Evolutionary conservation across 2,113 vertebrate genomes (phyloP).

Genomic region (Paradisaea rubra): DNA sequence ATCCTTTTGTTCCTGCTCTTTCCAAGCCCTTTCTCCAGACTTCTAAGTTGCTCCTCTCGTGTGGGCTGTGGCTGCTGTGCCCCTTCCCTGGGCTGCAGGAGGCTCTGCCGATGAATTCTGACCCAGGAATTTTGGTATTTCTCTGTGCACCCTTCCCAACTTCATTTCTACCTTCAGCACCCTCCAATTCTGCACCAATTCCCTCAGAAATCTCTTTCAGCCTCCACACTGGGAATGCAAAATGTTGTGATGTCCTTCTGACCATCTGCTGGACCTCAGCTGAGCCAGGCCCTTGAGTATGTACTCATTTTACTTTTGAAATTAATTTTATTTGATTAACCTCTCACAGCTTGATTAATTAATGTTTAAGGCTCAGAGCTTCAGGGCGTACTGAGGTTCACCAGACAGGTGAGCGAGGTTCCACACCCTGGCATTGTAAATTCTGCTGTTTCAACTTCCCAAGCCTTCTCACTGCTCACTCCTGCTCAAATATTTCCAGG

Average conservation of each 20-base stretch:
- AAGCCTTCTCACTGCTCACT: not conserved
- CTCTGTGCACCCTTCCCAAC: not conserved
- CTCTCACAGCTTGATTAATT: not conserved
- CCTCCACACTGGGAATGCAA: fast-evolving
- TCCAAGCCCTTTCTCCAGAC: not conserved
- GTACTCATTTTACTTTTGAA: not conserved
- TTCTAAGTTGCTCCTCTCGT: not conserved
- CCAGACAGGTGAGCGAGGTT: not conserved
- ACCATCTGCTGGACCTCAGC: not conserved
- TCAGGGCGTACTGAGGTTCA: not conserved
- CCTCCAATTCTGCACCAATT: not conserved
- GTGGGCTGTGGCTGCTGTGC: not conserved
- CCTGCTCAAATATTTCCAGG: not conserved
- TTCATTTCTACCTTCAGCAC: not conserved
- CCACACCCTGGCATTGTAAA: not conserved
- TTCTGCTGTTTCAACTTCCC: not conserved
- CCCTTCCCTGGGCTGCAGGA: not conserved
- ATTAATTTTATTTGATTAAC: not conserved
- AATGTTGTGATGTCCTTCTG: not conserved
- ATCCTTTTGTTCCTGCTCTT: not conserved
- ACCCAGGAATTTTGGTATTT: not conserved
- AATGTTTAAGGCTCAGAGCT: not conserved
- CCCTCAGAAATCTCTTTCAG: not conserved
- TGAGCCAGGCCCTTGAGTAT: not conserved
- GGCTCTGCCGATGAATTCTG: not conserved